Evolutionary conservation across 2,797 vertebrate genomes (phyloP), one percentile per base, ranked within the genome.

Genomic region (Arnoldichthys spilopterus): DNA sequence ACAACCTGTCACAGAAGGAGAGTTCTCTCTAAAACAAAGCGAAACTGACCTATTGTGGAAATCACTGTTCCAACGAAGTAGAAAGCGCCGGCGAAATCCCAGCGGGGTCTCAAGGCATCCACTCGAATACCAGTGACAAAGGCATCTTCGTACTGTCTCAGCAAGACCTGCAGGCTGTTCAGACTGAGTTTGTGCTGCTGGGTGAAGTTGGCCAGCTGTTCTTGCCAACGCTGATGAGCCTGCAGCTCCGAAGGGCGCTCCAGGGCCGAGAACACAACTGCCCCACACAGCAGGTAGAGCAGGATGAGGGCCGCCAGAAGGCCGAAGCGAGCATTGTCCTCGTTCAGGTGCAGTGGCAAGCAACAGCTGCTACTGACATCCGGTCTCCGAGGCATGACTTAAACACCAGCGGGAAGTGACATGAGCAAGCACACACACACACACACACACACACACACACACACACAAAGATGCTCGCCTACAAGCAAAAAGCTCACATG

Each of bases 51-150:
- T 71, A 95, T 95, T 58, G 94, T 95, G 43, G 94, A 95, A 20
- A 95, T 83, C 30, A 95, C 94, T 0, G 94, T 95, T n/a, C 91
- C 93, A 6, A 95, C 94, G 77, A 95, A 95, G 87, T 95, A 95
- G 79, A 95, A 94, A 1, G 94, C 93, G 68, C 94, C 94, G 20
- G 93, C 89, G 77, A 95, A 95, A 86, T 95, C 94, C 94, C 94
- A 95, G 53, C 94, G 91, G 0, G 94, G 92, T 69, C 93, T 88
- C 30, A 93, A 58, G 0, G 89, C 16, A 53, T 94, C 94, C 53
- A 93, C 91, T 34, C 93, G 74, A 84, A 95, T 91, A 11, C 94
- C 94, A 0, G 92, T 91, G 69, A 88, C 88, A 0, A 92, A 93
- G 1, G 93, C 94, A 62, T 93, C 91, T 87, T 95, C 94, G 1